phyloP scores from a whole-genome alignment of 2,888 invertebrate species.

The Brachyptera risi region DNA sequence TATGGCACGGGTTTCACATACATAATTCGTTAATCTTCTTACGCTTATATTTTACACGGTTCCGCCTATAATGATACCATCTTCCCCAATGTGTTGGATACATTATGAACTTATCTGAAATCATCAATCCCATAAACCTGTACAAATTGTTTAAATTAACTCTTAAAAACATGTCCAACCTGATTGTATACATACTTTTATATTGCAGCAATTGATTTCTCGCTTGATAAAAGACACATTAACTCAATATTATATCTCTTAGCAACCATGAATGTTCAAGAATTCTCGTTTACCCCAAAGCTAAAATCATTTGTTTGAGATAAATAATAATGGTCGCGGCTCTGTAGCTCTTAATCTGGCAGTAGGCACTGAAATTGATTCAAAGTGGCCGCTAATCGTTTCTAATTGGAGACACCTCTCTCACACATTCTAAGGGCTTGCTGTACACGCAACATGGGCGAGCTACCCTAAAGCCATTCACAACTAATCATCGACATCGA shows the following conservation, averaged over 20 bases:
- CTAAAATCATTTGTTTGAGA: neutral
- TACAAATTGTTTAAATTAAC: neutral
- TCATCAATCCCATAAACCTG: too few relatives aligned
- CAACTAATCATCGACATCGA: neutral
- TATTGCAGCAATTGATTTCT: neutral
- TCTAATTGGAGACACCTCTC: conserved; percentile 22
- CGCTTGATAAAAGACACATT: neutral
- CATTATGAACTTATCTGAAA: too few relatives aligned
- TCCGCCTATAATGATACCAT: too few relatives aligned
- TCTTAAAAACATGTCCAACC: neutral
- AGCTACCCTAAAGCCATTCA: neutral
- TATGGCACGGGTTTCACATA: too few relatives aligned
- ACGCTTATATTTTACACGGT: neutral
- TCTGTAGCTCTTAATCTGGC: conserved; percentile 7
- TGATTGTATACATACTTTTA: too few relatives aligned
- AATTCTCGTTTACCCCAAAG: neutral
- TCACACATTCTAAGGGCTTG: neutral
- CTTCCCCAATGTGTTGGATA: too few relatives aligned
- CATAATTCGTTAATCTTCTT: too few relatives aligned
- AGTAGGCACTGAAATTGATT: conserved; percentile 23
- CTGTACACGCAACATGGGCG: neutral
- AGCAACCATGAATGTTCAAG: neutral
- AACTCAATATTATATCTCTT: neutral
- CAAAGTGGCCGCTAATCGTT: conserved; percentile 27
- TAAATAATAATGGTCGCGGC: too few relatives aligned